Evolutionary conservation across 2,113 vertebrate species (phyloP).

Genomic region (Rhinichthys klamathensis): DNA sequence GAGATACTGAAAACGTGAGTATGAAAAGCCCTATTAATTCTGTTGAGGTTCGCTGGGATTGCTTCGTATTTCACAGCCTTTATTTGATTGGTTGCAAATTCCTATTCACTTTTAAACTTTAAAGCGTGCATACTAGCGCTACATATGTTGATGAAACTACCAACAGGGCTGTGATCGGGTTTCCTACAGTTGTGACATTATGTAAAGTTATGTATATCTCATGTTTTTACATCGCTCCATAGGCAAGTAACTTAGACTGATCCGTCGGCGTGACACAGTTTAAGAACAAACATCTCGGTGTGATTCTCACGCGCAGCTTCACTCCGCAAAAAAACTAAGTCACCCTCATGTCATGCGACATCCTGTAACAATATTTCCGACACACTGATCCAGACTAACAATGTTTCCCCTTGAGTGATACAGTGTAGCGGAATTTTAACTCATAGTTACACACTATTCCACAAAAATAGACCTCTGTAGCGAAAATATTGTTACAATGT

Average conservation of each 20-base stretch:
- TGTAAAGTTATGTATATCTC: background rate
- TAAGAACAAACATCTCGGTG: background rate
- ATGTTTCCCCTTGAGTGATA: background rate
- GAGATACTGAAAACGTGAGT: conserved; percentile 87
- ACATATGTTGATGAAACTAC: background rate
- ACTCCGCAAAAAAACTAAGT: conserved; percentile 5
- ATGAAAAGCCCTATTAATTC: background rate
- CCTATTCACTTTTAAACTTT: background rate
- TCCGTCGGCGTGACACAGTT: background rate
- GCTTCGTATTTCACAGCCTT: background rate
- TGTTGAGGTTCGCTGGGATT: background rate
- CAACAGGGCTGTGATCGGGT: background rate
- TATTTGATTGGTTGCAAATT: background rate
- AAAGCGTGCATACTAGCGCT: background rate
- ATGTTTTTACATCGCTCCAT: background rate
- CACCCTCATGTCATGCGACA: background rate
- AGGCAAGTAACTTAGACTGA: too few relatives aligned
- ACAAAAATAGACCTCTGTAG: too few relatives aligned
- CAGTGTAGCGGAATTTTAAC: background rate
- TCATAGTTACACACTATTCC: too few relatives aligned
- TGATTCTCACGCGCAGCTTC: conserved; percentile 28
- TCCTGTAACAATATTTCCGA: conserved; percentile 8
- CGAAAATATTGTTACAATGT: too few relatives aligned
- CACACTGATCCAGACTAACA: background rate
- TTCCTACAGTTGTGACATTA: background rate